Base-by-base conservation (phyloP, 2,888 invertebrate genomes). In the Leptinotarsa haldemani region DNA sequence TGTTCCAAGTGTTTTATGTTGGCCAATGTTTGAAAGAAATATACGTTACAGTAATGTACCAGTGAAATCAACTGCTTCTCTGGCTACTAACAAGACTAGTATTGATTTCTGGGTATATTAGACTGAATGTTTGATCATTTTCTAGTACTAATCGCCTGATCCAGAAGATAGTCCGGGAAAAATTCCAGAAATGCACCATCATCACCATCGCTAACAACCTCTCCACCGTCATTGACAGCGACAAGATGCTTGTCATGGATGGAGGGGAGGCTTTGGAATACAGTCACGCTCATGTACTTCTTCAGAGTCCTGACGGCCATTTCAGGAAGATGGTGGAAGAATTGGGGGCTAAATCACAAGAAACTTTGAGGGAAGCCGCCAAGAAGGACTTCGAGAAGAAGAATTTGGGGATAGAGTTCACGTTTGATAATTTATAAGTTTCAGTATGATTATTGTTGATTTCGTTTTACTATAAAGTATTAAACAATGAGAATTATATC, bases 181-280 rank as follows among this genome's bases (percentile, higher is more conserved):
- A 94, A 84, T 95, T 95, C 84, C 90, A 89, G 2, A 89, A 91
- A 20, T 95, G 94, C 84, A 95, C 95, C 0, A 94, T 95, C 20
- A 89, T 95, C 50, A 95, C 95, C 1, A 94, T 95, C 64, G 95
- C 95, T 40, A 95, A 95, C 87, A 90, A 95, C 53, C 92, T 95
- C 83, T 95, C 95, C 0, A 93, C 97, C 0, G 94, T 96, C 67
- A 95, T 95, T 93, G 95, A 96, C 30, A 94, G 93, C 0, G 94
- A 95, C 87, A 91, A 92, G 87, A 91, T 94, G 74, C 82, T 91
- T 78, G 91, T 91, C 4, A 86, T 92, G 82, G 90, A 91, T 79
- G 88, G 88, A 30, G 92, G 92, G 0, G 80, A 83, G 58, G 85
- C 90, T 47, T 86, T 86, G 18, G 88, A 91, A 83, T 90, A 90